phyloP scores from a whole-genome alignment of 2,888 invertebrate genomes.

The Chromoteleia sp. region DNA sequence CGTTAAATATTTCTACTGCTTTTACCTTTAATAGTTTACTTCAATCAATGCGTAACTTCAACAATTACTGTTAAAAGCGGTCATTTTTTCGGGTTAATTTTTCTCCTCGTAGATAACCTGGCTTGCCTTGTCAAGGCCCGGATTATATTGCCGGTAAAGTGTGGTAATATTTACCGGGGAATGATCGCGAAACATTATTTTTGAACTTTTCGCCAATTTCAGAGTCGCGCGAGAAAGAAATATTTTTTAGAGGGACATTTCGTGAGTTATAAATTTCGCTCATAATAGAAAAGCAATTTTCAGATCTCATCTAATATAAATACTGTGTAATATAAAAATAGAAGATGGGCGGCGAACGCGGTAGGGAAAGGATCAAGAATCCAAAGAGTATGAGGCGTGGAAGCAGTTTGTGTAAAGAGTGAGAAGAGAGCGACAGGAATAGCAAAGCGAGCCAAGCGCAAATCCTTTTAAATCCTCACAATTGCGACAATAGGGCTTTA shows the following conservation, averaged over 20 bases:
- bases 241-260: slow-evolving; percentile 10
- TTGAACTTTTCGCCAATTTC: too few species aligned
- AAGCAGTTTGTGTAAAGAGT: slow-evolving; percentile 63
- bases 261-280: slow-evolving; percentile 38
- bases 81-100: too few species aligned
- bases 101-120: too few species aligned
- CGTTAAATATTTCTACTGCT: too few species aligned
- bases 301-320: slow-evolving; percentile 60
- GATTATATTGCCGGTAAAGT: too few species aligned
- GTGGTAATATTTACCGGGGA: too few species aligned
- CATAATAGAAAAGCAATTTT: slow-evolving; percentile 59
- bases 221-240: too few species aligned
- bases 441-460: slow-evolving; percentile 79
- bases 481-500: slow-evolving; percentile 85
- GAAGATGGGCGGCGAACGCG: slow-evolving; percentile 36
- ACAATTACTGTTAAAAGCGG: too few species aligned
- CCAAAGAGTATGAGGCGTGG: slow-evolving; percentile 63
- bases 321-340: slow-evolving; percentile 61
- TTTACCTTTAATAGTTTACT: too few species aligned
- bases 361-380: slow-evolving; percentile 60
- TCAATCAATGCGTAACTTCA: too few species aligned
- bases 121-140: too few species aligned
- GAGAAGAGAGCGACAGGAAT: slow-evolving; percentile 69
- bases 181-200: too few species aligned
- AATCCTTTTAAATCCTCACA: slow-evolving; percentile 85